Percentiles rank a stretch among this genome's conserved stretches.
Conservation (phyloP, 2,113 vertebrate genomes). For the Takifugu bimaculatus region DNA sequence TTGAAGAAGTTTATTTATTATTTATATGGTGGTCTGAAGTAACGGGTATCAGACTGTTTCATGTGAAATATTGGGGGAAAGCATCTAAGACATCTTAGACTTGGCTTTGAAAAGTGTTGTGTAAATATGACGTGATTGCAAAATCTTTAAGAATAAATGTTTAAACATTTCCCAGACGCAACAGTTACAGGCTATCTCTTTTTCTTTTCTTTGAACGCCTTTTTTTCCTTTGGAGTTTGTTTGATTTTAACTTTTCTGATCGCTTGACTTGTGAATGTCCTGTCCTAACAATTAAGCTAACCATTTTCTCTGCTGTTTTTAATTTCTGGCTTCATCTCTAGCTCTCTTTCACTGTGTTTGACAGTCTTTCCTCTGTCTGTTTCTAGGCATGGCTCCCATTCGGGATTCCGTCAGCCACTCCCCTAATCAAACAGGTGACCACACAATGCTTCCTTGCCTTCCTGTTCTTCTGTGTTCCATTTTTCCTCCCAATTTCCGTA, state of each 20-base stretch:
- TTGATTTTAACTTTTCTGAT: conserved; percentile 1
- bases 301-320: conserved; percentile 1
- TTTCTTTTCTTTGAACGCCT: conserved; percentile 2
- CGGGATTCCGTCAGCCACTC: conserved; percentile 96
- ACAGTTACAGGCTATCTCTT: conserved; percentile 11
- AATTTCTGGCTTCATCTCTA: conserved; percentile 16
- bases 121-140: too few species aligned
- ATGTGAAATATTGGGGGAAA: too few species aligned
- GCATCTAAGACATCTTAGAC: too few species aligned
- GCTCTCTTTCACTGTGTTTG: conserved; percentile 38
- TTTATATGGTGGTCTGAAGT: too few species aligned
- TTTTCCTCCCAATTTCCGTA: background rate
- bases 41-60: too few species aligned
- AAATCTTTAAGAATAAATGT: background rate
- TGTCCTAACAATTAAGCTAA: background rate
- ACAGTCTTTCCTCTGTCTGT: conserved; percentile 65
- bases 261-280: conserved; percentile 3
- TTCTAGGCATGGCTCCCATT: conserved; percentile 93
- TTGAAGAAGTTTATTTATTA: too few species aligned
- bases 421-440: conserved; percentile 93
- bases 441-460: conserved; percentile 42
- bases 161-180: background rate
- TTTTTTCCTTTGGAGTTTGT: conserved; percentile 5
- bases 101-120: too few species aligned
- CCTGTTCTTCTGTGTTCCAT: conserved; percentile 13